Evolutionary conservation across 2,888 invertebrate species (phyloP), one percentile per base, ranked within the genome.

Genomic region (Lasioglossum oenotherae): DNA sequence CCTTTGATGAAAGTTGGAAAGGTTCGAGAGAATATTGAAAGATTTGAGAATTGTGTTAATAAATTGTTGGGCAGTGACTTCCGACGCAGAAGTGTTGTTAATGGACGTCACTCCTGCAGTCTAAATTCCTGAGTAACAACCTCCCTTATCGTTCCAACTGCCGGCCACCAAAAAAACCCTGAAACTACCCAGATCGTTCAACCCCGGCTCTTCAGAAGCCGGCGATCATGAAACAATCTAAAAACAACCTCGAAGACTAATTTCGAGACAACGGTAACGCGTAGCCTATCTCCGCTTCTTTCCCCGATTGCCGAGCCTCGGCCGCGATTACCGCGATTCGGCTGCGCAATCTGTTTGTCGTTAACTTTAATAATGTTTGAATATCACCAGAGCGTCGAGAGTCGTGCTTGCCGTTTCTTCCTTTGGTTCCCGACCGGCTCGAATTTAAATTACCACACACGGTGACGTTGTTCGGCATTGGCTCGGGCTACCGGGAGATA

Each of bases 371-470:
- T 76, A 38, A 69, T 75, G 79, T 86, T 81, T 78, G 76, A 76
- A 64, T 69, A 53, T 76, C 73, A 23, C 38, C 41, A 41, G n/a
- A 23, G 23, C 53, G 44, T 35, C 38, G 44, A 8, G 46, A 16
- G 46, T 46, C 46, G 46, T 16, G 49, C 49, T 49, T 19, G 5
- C 6, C 23, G 69, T 77, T 85, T 75, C 60, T 83, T 75, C 73
- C 44, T n/a, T 12, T 41, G 60, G 53, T 27, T 77, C 77, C 74
- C 81, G 81, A 72, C 49, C 74, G n/a, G 71, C 60, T 74, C 12
- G 69, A 72, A 46, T 72, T 35, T 38, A 88, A 88, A 88, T 88
- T 88, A 78, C 86, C 60, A 53, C 35, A 41, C 38, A 69, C 75
- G n/a, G 72, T 27, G 49, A 57, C 69, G 41, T 23, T 16, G 57